Evolutionary conservation across 1,140 invertebrate species (phyloP), one percentile per base, ranked within the genome.

Genomic region (Eumeta japonica): DNA sequence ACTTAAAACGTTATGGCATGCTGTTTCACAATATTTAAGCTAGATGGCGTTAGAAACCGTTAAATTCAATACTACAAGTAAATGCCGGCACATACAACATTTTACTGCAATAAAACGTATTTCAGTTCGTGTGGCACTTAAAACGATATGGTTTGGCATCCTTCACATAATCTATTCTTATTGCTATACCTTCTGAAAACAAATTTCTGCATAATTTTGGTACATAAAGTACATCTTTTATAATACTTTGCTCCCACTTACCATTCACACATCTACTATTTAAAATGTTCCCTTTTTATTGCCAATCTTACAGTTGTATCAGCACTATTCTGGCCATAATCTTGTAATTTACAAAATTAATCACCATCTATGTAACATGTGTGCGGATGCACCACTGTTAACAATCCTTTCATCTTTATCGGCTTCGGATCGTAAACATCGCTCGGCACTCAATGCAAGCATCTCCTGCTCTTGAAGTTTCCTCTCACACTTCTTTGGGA

Each of bases 341-440:
- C 45, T 15, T 29, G 16, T n/a, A 50, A 32, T 41, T 46, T 43
- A 11, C 17, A 1, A 42, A 59, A 55, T 10, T 39, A 38, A 0
- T 51, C 42, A n/a, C 15, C 45, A 45, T 47, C 43, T 49, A 33
- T 39, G 50, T 2, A 46, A 44, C 42, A 67, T 60, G 32, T 63
- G 56, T 29, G 46, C 47, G 2, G 57, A 56, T 14, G 55, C 54
- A 48, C 58, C 60, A 43, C 55, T 65, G 34, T 65, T 58, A 16
- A 59, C 31, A 28, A 58, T 55, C 57, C 62, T 63, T 18, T 12
- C 18, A 28, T 48, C 37, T 0, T 48, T 38, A 31, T 53, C 45
- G 28, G 19, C 16, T 16, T 33, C 35, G 32, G n/a, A n/a, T 42
- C 20, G 10, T 32, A 24, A 39, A 39, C 50, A 31, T 14, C 35